Evolutionary conservation across 2,888 invertebrate species (phyloP), one percentile per base, ranked within the genome.

Genomic region (Caenorhabditis sulstoni): DNA sequence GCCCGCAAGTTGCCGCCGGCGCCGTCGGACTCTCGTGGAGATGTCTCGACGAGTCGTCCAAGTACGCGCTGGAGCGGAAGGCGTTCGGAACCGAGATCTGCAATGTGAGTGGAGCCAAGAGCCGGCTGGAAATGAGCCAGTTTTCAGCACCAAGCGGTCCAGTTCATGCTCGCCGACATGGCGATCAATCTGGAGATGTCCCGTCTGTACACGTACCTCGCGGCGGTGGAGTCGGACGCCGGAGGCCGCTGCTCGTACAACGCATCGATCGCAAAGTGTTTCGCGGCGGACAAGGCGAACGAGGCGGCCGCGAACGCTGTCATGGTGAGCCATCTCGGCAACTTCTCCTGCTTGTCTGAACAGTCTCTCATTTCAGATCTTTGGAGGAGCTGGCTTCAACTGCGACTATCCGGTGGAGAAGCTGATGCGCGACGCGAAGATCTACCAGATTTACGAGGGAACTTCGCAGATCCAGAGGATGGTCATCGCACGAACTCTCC

Each of bases 341-440:
- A 11, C 3, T 14, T 11, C 41, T 14, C 41, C 7, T 41, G 41
- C 3, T 41, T 11, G 2, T 41, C 11, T 4, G 2, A 14, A 14
- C 3, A 4, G 11, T 11, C 14, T 41, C 41, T 3, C 3, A 11
- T 41, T 85, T 52, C 74, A 88, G 83, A 88, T 88, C 70, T 88
- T 88, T 67, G 88, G 88, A 61, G 88, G 88, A 58, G 87, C 88
- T 74, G 90, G 89, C 0, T 98, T 95, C 92, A 98, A 97, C 92
- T 94, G 93, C 22, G 98, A 98, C 35, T 99, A 98, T 91, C 98
- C 98, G 0, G 98, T 97, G 0, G 98, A 99, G 91, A 99, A 99
- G 90, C 92, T 99, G 66, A 98, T 98, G 97, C 93, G 98, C 68
- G 98, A 99, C 91, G 98, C 98, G n/a, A 99, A 99, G 91, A 98